These are phyloP conservation scores for Ariolimax columbianus DNA, from an alignment of 2,888 invertebrate genomes.

Conservation along the genomic window DNA sequence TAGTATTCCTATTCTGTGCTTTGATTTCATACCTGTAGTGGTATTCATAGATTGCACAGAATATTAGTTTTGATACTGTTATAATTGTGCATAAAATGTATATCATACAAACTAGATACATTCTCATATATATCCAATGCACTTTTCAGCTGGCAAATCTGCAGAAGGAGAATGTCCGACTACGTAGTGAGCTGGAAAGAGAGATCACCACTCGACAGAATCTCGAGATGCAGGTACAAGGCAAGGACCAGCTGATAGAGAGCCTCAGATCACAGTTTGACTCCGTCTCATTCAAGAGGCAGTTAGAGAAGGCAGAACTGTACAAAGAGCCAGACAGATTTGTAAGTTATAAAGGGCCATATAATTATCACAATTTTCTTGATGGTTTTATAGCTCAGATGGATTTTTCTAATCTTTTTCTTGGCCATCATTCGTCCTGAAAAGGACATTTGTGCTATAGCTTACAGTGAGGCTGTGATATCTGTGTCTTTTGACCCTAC, in stretches of 20 bases:
- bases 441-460: too few relatives aligned
- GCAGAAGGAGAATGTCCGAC: conserved; percentile 75
- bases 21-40: too few relatives aligned
- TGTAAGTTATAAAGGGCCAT: conserved; percentile 61
- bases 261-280: conserved; percentile 69
- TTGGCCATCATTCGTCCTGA: too few relatives aligned
- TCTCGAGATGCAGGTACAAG: conserved; percentile 74
- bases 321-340: conserved; percentile 64
- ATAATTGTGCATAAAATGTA: background rate
- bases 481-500: too few relatives aligned
- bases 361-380: too few relatives aligned
- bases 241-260: conserved; percentile 74
- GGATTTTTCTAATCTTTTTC: too few relatives aligned
- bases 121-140: background rate
- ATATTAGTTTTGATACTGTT: background rate
- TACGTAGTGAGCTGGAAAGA: conserved; percentile 74
- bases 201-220: conserved; percentile 73
- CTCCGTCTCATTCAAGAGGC: conserved; percentile 54
- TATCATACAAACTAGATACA: background rate
- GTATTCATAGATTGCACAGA: too few relatives aligned
- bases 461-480: too few relatives aligned
- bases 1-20: too few relatives aligned
- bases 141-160: conserved; percentile 68
- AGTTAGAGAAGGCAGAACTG: conserved; percentile 62
- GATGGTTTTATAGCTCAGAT: background rate